Evolutionary conservation across 2,113 vertebrate species (phyloP).

Genomic region (Leucosticte australis): DNA sequence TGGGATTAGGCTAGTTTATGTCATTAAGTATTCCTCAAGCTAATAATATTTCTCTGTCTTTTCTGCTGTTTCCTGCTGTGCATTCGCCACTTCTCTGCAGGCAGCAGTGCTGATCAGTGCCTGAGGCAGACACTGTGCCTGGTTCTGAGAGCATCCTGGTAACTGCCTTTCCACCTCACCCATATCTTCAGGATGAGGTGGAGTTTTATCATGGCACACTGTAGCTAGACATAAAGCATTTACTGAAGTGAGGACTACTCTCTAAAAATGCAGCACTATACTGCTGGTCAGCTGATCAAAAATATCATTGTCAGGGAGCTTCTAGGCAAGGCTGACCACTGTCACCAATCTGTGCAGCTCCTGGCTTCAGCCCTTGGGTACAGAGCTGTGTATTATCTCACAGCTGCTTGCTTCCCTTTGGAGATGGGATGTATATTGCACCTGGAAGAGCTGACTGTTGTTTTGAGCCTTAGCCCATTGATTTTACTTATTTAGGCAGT

Average conservation of each 20-base stretch:
- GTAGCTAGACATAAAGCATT: neutral
- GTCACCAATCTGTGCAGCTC: neutral
- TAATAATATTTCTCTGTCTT: neutral
- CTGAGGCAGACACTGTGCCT: neutral
- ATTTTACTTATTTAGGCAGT: neutral
- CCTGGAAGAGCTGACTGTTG: neutral
- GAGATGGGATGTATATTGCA: neutral
- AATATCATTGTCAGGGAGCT: neutral
- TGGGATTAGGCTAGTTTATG: neutral
- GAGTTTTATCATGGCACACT: neutral
- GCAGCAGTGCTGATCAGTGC: neutral
- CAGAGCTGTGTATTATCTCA: neutral
- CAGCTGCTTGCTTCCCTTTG: neutral
- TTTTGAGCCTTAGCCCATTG: neutral
- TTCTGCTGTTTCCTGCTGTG: neutral
- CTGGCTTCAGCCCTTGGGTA: neutral
- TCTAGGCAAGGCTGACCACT: neutral
- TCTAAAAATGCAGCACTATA: neutral
- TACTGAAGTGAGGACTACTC: neutral
- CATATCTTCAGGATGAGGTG: neutral
- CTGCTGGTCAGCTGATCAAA: neutral
- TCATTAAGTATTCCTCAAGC: neutral
- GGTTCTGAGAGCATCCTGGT: neutral
- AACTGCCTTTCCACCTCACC: neutral
- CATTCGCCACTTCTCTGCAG: neutral